Evolutionary conservation across 2,113 vertebrate species (phyloP), one percentile per base, ranked within the genome.

Genomic region (Calonectris borealis): DNA sequence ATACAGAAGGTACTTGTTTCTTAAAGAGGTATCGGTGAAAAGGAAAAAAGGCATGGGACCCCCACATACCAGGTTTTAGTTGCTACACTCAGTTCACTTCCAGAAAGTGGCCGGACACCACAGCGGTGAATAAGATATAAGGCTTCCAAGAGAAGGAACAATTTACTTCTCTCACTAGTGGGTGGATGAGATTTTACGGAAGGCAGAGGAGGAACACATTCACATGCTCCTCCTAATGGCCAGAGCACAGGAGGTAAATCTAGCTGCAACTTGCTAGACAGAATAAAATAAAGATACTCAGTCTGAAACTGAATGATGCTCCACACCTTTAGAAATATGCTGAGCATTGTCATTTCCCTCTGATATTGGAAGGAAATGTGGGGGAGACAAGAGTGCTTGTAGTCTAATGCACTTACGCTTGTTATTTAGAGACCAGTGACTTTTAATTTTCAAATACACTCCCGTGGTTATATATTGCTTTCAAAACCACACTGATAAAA

Each of bases 401-500:
- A 60, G 46, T 38, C 25, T 77, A 80, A 83, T 25, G 31, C 32
- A 62, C 29, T 88, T 88, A 86, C 6, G 42, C 44, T 62, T 77
- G 55, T 66, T 81, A 81, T 90, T 84, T 90, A 94, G 75, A 92
- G 20, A 93, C 31, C 62, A 83, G 31, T 4, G 44, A 85, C 62
- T 92, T 87, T 82, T 83, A 81, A 92, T 93, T 96, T 95, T 64
- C 55, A 66, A 72, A 87, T 40, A 32, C 25, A 42, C 22, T 70
- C 46, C 46, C 46, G 36, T 13, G 11, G 44, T 49, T 91, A 58
- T 24, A n/a, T 38, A 90, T 36, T 81, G 36, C 62, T 90, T 91
- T 66, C 60, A 85, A 70, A 76, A 70, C 44, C n/a, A 55, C 26
- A 27, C 18, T 68, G 51, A 80, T 80, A 68, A 94, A 94, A 95